phyloP scores from a whole-genome alignment of 2,113 vertebrate genomes.

The Phalacrocorax aristotelis region DNA sequence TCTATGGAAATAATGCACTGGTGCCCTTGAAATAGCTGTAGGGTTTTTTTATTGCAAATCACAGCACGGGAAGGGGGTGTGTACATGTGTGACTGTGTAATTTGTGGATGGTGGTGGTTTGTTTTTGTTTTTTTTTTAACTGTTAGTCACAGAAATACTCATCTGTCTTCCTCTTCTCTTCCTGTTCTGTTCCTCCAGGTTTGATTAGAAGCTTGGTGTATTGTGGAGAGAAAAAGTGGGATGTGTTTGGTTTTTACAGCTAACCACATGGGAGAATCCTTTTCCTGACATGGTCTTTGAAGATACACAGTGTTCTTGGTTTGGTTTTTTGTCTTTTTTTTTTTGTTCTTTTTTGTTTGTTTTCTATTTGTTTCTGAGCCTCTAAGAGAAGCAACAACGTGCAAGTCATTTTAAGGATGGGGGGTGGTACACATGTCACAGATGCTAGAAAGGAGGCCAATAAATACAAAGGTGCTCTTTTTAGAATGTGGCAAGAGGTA shows the following conservation, averaged over 20 bases:
- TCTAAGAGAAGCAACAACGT: background rate
- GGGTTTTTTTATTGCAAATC: conserved; percentile 39
- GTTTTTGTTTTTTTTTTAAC: background rate
- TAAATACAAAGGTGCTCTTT: background rate
- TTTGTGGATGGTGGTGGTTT: background rate
- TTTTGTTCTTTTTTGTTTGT: background rate
- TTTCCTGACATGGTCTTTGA: conserved; percentile 14
- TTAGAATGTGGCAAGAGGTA: background rate
- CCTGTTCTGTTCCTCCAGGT: background rate
- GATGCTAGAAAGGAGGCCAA: background rate
- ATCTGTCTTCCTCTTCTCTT: background rate
- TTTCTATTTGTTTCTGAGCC: background rate
- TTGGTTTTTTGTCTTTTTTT: background rate
- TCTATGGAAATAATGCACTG: conserved; percentile 21
- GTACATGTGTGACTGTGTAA: background rate
- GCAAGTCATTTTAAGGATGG: background rate
- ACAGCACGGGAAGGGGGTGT: background rate
- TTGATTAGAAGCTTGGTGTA: conserved; percentile 15
- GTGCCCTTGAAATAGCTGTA: conserved; percentile 8
- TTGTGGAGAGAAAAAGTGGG: background rate
- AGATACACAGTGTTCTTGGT: background rate
- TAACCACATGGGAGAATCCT: background rate
- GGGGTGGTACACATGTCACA: background rate
- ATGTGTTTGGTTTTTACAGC: background rate
- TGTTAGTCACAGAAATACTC: background rate